Base-by-base conservation (phyloP, 2,888 invertebrate species). In the Agonopterix alstromeriana region DNA sequence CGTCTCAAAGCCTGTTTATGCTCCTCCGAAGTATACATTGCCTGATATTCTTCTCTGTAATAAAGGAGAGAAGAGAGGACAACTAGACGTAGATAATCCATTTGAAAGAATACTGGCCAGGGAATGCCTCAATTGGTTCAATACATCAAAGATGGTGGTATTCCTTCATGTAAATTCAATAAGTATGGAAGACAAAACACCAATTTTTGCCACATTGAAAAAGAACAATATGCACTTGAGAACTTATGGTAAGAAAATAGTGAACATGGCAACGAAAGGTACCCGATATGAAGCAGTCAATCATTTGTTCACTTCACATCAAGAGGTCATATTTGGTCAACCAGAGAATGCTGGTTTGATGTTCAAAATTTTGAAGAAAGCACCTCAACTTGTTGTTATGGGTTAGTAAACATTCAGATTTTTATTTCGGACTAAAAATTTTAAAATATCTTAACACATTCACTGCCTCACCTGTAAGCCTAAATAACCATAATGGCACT, bases 111-210 rank as follows among this genome's bases (percentile, higher is more conserved):
- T 96, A 45, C 82, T 95, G 50, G 94, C 94, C 0, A 90, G 90
- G 45, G 95, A 96, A 76, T 90, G 93, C 50, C 81, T 90, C 1
- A 89, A 93, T 61, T 92, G 93, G 91, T 91, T 95, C 60, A 89
- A 92, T 46, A 90, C 90, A 46, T 94, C 95, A 0, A 91, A 91
- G 62, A 91, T 95, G 89, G 82, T 95, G 52, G 92, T 90, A 11
- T 90, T 95, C 64, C 90, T 93, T 52, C 96, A 96, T 68, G 62
- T 90, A 46, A 96, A 95, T 80, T 91, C 94, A 0, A 93, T 94
- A 41, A 84, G 74, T n/a, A 82, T 89, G 60, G 92, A 93, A 50
- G 92, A 93, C 0, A 77, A 91, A 58, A 93, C 92, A 50, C 91
- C 93, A 17, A 82, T 94, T 14, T 90, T 86, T 55, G 91, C 93